A percentile compares a stretch with the other conserved stretches of the same genome.
Conservation (phyloP, 2,797 vertebrate genomes). For the Myiothlypis chrysogaster region DNA sequence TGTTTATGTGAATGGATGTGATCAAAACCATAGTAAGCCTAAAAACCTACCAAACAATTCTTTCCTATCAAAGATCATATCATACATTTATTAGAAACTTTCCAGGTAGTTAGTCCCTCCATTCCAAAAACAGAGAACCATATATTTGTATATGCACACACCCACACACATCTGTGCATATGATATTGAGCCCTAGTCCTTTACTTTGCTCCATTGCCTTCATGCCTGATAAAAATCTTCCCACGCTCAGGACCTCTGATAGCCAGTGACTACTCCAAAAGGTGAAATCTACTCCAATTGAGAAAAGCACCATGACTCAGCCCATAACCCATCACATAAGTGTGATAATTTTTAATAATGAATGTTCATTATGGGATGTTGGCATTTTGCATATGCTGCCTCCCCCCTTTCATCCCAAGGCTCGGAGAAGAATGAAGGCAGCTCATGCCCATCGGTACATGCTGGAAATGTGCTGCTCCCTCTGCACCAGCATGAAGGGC, state of each 20-base stretch:
- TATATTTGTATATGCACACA: neutral
- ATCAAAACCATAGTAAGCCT: neutral
- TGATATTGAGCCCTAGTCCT: neutral
- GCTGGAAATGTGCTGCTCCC: too few species aligned
- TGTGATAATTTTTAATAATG: neutral
- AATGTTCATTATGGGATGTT: neutral
- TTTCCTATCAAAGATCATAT: neutral
- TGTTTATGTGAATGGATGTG: neutral
- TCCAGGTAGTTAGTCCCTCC: neutral
- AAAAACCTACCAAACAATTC: neutral
- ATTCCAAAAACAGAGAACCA: neutral
- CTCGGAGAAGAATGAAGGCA: neutral
- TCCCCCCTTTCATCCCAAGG: neutral
- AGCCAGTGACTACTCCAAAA: neutral
- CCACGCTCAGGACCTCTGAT: neutral
- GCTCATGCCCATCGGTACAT: rapidly evolving
- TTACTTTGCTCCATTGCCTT: neutral
- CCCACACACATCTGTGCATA: neutral
- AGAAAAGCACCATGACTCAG: neutral
- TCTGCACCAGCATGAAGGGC: neutral
- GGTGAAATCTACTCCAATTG: neutral
- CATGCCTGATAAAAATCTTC: neutral
- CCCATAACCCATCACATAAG: neutral
- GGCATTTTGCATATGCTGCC: rapidly evolving
- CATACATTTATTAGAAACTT: neutral